Evolutionary conservation across 2,797 vertebrate genomes (phyloP).

Genomic region (Ambastaia sidthimunki): DNA sequence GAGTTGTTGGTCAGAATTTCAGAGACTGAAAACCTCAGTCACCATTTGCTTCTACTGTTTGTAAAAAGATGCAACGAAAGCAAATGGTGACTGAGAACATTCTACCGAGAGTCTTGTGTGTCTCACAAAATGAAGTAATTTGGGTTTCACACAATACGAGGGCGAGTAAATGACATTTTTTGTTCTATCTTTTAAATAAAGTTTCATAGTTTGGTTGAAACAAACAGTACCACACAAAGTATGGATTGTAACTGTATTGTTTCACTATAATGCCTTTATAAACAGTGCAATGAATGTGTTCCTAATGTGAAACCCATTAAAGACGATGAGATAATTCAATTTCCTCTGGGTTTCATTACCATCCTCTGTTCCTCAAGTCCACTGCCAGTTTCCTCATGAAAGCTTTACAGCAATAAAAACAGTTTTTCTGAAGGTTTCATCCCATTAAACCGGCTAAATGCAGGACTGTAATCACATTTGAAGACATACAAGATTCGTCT

Average conservation of each 20-base stretch:
- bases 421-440: slow-evolving; percentile 67
- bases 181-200: neutral
- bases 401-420: slow-evolving; percentile 70
- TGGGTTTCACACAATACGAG: neutral
- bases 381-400: slow-evolving; percentile 75
- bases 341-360: slow-evolving; percentile 59
- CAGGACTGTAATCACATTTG: slow-evolving; percentile 46
- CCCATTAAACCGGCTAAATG: slow-evolving; percentile 50
- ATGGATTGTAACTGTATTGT: neutral
- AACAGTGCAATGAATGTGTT: slow-evolving; percentile 2
- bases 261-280: slow-evolving; percentile 2
- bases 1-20: too few relatives aligned
- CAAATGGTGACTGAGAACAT: too few relatives aligned
- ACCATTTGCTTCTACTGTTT: too few relatives aligned
- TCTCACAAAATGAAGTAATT: too few relatives aligned
- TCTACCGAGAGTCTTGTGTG: too few relatives aligned
- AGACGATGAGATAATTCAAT: slow-evolving; percentile 41
- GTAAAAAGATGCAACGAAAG: too few relatives aligned
- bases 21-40: too few relatives aligned
- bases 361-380: slow-evolving; percentile 58
- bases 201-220: neutral
- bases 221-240: neutral
- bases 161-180: neutral
- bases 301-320: slow-evolving; percentile 40
- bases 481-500: slow-evolving; percentile 48